Conservation (phyloP, 2,113 vertebrate species). For the Dunckerocampus dactyliophorus region DNA sequence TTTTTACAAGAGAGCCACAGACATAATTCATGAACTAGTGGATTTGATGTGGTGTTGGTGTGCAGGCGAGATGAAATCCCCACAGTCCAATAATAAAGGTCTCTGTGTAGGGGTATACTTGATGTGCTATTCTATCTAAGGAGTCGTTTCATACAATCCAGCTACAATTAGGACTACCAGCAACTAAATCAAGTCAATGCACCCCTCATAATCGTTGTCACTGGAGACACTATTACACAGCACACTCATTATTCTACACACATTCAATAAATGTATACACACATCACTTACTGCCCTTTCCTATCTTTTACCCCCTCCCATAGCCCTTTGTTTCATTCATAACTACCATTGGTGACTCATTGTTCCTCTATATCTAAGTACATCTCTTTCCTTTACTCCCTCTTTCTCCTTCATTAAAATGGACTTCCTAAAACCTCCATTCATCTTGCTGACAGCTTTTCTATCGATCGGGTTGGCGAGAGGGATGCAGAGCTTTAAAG, state of each 20-base stretch:
- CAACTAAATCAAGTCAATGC: conserved; percentile 53
- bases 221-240: conserved; percentile 35
- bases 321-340: conserved; percentile 27
- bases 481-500: conserved; percentile 68
- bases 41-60: conserved; percentile 55
- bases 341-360: conserved; percentile 31
- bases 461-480: conserved; percentile 65
- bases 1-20: conserved; percentile 49
- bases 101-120: conserved; percentile 53
- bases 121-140: conserved; percentile 55
- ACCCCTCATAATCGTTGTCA: conserved; percentile 34
- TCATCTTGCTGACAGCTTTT: conserved; percentile 72
- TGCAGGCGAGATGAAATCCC: conserved; percentile 56
- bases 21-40: conserved; percentile 61
- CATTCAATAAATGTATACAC: conserved; percentile 48
- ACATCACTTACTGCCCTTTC: conserved; percentile 19
- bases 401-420: conserved; percentile 74
- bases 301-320: conserved; percentile 17
- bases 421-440: conserved; percentile 77
- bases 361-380: conserved; percentile 34
- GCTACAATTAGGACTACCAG: conserved; percentile 41
- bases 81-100: conserved; percentile 56
- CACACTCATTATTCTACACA: conserved; percentile 38
- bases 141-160: conserved; percentile 56
- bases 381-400: conserved; percentile 54